Evolutionary conservation across 2,888 invertebrate genomes (phyloP).

Genomic region (Neocrepidodera transversa): DNA sequence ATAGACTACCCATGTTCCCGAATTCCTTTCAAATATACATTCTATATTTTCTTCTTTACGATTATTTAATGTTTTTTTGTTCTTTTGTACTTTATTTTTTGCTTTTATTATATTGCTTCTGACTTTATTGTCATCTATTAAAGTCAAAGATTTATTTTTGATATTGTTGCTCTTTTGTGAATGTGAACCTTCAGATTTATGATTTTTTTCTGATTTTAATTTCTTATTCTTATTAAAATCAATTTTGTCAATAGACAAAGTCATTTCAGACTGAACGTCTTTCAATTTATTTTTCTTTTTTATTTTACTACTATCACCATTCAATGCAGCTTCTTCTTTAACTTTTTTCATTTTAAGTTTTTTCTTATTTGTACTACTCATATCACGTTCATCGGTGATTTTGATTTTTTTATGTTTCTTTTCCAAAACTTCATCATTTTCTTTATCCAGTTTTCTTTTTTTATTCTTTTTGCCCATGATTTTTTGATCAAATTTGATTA

Average conservation of each 20-base stretch:
- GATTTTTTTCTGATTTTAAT: neutral
- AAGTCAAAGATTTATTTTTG: conserved; percentile 7
- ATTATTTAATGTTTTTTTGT: conserved; percentile 19
- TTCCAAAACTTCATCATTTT: conserved; percentile 35
- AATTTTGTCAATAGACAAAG: too few relatives aligned
- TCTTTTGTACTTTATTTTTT: conserved; percentile 16
- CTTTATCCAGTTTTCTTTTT: conserved; percentile 34
- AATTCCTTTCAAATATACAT: conserved; percentile 52
- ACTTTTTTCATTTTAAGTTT: conserved; percentile 5
- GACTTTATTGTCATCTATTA: conserved; percentile 6
- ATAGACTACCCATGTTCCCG: conserved; percentile 53
- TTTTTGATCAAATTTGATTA: conserved; percentile 56
- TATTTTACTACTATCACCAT: neutral
- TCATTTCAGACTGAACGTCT: too few relatives aligned
- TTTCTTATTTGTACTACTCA: neutral
- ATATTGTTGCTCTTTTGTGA: too few relatives aligned
- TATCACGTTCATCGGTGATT: conserved; percentile 15
- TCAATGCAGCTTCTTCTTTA: neutral
- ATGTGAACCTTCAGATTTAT: too few relatives aligned
- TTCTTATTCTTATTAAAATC: neutral
- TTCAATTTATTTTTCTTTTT: neutral
- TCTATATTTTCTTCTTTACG: conserved; percentile 41
- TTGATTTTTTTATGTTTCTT: conserved; percentile 41
- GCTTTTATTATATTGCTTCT: conserved; percentile 8
- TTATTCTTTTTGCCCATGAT: conserved; percentile 54